Base-by-base conservation (phyloP, 2,797 vertebrate genomes). In the Otolemur crassicaudatus region DNA sequence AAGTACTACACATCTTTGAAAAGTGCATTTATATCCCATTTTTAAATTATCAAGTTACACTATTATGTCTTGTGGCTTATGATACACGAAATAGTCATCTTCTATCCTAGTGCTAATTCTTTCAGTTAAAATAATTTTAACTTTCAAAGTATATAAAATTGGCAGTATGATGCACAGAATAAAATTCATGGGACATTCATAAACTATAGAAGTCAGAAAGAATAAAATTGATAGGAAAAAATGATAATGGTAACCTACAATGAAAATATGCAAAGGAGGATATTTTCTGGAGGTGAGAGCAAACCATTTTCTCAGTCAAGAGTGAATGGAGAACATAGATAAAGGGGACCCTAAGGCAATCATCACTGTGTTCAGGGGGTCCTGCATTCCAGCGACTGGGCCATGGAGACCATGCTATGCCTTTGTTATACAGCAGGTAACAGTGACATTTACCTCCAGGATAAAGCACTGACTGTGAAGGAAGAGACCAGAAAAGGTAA, bases 121-220 rank as follows among this genome's bases (percentile, higher is more conserved):
- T 25, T 81, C 0, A 87, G 72, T 60, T 69, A 81, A 86, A 58
- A 40, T 72, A 94, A 70, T n/a, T 89, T 60, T 58, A 46, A 83
- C 27, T 46, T 49, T 29, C 70, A 90, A n/a, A 63, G 49, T 77
- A 70, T 25, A 31, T 81, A 89, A 80, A 94, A 94, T 46, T 83
- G 49, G 25, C 23, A 49, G 27, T 43, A 37, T 20, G 20, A 88
- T 6, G 3, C 60, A 31, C 9, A 49, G 37, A 85, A 80, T 31
- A 60, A 43, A 37, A 69, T n/a, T 14, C 5, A 31, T 9, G 29
- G 72, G 22, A 7, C 29, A 91, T 81, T 83, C 1, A 25, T 61
- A 43, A 95, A 80, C 17, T 40, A n/a, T 22, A 89, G 22, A 63
- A 60, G 29, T 58, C 60, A 76, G 53, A 89, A 93, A 40, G 46